These are phyloP conservation scores for Ramazzottius varieornatus DNA, from an alignment of 2,888 invertebrate genomes.

Conservation along the genomic window DNA sequence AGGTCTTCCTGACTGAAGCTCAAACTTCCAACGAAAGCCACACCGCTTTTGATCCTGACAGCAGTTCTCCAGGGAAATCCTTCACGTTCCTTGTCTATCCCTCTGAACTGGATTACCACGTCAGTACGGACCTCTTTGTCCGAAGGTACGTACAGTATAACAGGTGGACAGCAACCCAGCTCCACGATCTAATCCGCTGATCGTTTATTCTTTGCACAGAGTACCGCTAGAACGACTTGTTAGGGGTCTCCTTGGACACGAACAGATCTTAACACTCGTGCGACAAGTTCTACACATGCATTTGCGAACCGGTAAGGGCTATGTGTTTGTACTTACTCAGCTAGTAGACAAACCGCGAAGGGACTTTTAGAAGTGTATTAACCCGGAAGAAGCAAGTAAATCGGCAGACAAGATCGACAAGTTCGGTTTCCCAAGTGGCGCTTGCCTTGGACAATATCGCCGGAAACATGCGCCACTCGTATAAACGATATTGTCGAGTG, in stretches of 20 bases:
- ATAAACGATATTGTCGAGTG: no score
- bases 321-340: no score
- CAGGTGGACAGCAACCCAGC: no score
- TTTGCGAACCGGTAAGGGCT: no score
- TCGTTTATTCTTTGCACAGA: background rate
- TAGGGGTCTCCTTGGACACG: background rate
- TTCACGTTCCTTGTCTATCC: background rate
- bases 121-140: background rate
- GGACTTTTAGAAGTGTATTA: no score
- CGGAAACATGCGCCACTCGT: no score
- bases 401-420: no score
- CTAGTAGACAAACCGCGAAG: no score
- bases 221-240: background rate
- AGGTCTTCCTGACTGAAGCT: background rate
- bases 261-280: background rate
- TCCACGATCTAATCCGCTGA: no score
- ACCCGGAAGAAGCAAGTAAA: no score
- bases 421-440: no score
- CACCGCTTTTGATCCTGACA: background rate
- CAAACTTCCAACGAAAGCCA: background rate
- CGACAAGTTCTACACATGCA: background rate
- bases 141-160: background rate
- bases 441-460: no score
- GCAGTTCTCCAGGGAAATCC: background rate
- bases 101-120: background rate